A percentile compares a stretch with the other conserved stretches of the same genome.
These are phyloP conservation scores for Vimba vimba DNA, from an alignment of 2,113 vertebrate species.

Conservation along the genomic window DNA sequence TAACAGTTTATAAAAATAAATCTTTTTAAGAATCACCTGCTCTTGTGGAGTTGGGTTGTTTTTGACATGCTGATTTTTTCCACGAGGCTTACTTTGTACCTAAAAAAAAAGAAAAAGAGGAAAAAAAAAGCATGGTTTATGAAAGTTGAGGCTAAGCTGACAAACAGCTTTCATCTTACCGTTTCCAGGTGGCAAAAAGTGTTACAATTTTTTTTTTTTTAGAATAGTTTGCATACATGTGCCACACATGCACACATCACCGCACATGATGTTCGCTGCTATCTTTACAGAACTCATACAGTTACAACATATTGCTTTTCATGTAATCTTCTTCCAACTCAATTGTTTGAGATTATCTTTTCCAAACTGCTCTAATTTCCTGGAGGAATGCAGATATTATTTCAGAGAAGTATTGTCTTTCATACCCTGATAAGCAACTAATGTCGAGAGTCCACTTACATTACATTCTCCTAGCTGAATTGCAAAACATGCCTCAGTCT, in stretches of 20 bases:
- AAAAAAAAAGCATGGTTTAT: neutral
- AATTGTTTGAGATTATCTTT: constrained; percentile 5
- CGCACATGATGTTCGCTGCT: neutral
- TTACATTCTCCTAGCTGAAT: constrained; percentile 2
- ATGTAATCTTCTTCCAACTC: constrained; percentile 6
- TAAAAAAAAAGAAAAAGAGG: neutral
- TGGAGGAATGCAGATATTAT: neutral
- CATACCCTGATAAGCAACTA: constrained; percentile 1
- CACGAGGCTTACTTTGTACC: constrained; percentile 70
- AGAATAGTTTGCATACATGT: neutral
- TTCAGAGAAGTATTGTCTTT: constrained; percentile 5
- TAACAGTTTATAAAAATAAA: neutral
- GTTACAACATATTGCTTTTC: neutral
- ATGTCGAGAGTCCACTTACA: neutral
- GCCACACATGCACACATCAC: neutral
- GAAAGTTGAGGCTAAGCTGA: neutral
- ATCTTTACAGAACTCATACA: neutral
- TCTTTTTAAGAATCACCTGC: constrained; percentile 63
- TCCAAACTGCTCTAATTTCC: neutral
- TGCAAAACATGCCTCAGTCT: constrained; percentile 1
- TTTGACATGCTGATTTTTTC: constrained; percentile 64
- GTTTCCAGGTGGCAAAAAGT: neutral
- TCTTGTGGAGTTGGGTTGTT: constrained; percentile 58
- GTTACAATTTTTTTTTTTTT: neutral
- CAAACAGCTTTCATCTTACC: neutral